Conservation (phyloP, 2,888 invertebrate species). For the Zygothrica quintamaculata region DNA sequence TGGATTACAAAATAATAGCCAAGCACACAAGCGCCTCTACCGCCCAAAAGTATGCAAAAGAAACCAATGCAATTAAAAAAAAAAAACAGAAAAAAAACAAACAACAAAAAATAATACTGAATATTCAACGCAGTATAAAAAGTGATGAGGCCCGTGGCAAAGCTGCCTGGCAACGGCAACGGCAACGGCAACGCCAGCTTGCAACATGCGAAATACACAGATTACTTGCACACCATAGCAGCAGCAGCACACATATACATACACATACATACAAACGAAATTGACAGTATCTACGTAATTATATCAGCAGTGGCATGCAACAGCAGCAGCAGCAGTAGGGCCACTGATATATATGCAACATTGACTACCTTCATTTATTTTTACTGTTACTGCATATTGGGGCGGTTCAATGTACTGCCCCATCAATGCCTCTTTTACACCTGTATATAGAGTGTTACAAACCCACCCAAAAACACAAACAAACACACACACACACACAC, state of each 20-base stretch:
- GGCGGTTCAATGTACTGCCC: conserved; percentile 42
- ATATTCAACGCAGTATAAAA: conserved; percentile 64
- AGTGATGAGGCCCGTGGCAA: conserved; percentile 52
- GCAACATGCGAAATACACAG: conserved; percentile 41
- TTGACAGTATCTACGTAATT: conserved; percentile 82
- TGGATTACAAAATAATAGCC: conserved; percentile 77
- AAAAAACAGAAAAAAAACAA: conserved; percentile 3
- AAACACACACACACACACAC: conserved; percentile 3
- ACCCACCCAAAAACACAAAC: not conserved
- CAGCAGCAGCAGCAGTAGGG: conserved; percentile 62
- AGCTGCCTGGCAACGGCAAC: no score
- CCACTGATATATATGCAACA: conserved; percentile 79
- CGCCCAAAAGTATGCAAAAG: conserved; percentile 76
- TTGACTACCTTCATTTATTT: conserved; percentile 81
- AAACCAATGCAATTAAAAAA: no score
- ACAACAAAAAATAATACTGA: conserved; percentile 38
- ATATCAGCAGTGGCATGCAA: conserved; percentile 79
- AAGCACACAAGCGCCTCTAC: conserved; percentile 30
- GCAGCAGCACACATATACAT: conserved; percentile 22
- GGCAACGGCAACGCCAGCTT: no score
- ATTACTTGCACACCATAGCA: conserved; percentile 18
- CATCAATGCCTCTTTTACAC: conserved; percentile 41
- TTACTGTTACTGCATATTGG: conserved; percentile 81
- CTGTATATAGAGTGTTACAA: conserved; percentile 20
- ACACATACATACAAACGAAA: conserved; percentile 54